Conservation (phyloP, 2,113 vertebrate genomes). For the Bufo bufo region DNA sequence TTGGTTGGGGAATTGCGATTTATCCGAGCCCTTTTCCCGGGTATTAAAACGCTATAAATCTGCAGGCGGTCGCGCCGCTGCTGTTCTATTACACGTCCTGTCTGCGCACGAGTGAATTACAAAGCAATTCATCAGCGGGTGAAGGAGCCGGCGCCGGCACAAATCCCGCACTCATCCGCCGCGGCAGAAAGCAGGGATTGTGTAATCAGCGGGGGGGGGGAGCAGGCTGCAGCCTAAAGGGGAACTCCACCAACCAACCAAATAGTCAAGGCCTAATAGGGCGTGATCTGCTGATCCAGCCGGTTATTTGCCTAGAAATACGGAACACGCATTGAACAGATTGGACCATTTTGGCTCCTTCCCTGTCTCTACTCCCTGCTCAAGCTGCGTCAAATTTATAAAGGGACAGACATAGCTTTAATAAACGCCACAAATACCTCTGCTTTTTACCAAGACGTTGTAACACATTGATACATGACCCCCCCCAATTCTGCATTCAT, state of each 20-base stretch:
- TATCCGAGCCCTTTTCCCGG: background rate
- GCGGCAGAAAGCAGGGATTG: background rate
- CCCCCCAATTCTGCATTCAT: background rate
- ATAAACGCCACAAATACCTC: background rate
- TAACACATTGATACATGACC: background rate
- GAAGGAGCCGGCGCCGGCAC: background rate
- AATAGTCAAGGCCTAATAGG: background rate
- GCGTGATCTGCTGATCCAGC: background rate
- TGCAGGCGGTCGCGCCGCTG: background rate
- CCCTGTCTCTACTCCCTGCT: background rate
- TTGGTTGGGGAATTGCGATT: background rate
- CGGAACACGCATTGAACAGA: background rate
- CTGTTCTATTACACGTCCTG: background rate
- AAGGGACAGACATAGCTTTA: background rate
- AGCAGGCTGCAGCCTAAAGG: background rate
- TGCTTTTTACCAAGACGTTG: background rate
- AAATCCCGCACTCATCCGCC: background rate
- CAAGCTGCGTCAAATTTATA: background rate
- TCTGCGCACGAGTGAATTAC: constrained; percentile 26
- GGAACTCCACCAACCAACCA: background rate
- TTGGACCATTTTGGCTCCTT: background rate
- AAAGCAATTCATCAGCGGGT: constrained; percentile 31
- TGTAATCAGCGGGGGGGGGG: background rate
- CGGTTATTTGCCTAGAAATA: background rate
- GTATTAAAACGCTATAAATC: background rate